Evolutionary conservation across 2,888 invertebrate species (phyloP).

Genomic region (Lysandra bellargus): DNA sequence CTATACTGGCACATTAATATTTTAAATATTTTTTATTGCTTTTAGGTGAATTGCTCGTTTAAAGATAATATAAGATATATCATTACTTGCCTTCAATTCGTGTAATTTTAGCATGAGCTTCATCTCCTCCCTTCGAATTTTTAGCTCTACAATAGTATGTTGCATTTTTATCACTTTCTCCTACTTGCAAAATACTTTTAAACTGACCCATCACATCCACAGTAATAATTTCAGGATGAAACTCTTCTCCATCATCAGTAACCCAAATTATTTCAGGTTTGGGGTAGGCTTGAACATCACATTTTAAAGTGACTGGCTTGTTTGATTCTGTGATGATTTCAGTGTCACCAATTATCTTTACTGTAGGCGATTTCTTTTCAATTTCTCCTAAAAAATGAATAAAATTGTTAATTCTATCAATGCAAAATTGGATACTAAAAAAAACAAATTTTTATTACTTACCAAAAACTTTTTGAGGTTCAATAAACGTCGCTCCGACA

Average conservation of each 20-base stretch:
- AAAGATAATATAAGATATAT: not conserved
- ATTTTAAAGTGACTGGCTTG: conserved; percentile 48
- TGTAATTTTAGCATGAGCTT: conserved; percentile 44
- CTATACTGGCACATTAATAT: no score
- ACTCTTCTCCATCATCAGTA: conserved; percentile 39
- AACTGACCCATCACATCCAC: conserved; percentile 32
- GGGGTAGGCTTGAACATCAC: conserved; percentile 55
- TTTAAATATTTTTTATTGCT: not conserved
- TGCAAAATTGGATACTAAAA: not conserved
- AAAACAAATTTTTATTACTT: not conserved
- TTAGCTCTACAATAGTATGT: conserved; percentile 53
- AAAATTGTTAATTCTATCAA: not conserved
- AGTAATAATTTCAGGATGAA: conserved; percentile 32
- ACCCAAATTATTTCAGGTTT: conserved; percentile 54
- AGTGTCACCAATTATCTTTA: conserved; percentile 45
- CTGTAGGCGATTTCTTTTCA: conserved; percentile 43
- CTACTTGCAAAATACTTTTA: not conserved
- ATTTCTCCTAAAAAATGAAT: conserved; percentile 39
- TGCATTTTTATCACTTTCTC: conserved; percentile 39
- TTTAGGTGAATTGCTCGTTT: not conserved
- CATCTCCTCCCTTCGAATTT: conserved; percentile 45
- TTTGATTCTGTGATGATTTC: conserved; percentile 44
- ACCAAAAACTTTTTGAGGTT: conserved; percentile 34
- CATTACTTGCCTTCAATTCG: conserved; percentile 33
- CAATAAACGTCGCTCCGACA: conserved; percentile 34